Evolutionary conservation across 2,888 invertebrate species (phyloP).

Genomic region (Agelastica alni): DNA sequence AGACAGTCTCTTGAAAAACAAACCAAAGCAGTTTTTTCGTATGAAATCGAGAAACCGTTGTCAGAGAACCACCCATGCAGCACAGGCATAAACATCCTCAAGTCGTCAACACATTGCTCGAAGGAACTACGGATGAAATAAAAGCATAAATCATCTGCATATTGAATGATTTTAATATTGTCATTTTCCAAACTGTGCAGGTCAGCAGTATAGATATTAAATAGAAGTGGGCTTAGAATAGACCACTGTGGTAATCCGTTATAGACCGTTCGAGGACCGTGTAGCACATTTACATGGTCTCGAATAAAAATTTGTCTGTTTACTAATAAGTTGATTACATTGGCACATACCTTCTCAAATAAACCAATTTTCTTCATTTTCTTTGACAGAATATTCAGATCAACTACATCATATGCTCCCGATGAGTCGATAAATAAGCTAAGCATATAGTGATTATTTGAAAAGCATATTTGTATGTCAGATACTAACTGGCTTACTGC

Average conservation of each 20-base stretch:
- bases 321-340: neutral
- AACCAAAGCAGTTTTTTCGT: no score
- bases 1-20: no score
- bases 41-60: no score
- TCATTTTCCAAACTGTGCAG: no score
- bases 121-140: no score
- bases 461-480: neutral
- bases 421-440: neutral
- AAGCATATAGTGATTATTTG: neutral
- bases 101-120: no score
- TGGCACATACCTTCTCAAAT: neutral
- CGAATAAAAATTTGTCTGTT: neutral
- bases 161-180: no score
- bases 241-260: neutral
- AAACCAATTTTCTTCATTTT: neutral
- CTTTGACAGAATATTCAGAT: neutral
- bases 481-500: neutral
- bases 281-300: neutral
- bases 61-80: no score
- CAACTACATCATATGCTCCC: neutral
- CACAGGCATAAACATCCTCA: no score
- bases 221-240: neutral
- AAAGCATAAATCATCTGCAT: no score
- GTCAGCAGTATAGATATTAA: no score
- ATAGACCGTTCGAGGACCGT: neutral